Percentiles rank a stretch among this genome's conserved stretches.
Conservation (phyloP, 2,888 invertebrate species). For the Pediacus dermestoides region DNA sequence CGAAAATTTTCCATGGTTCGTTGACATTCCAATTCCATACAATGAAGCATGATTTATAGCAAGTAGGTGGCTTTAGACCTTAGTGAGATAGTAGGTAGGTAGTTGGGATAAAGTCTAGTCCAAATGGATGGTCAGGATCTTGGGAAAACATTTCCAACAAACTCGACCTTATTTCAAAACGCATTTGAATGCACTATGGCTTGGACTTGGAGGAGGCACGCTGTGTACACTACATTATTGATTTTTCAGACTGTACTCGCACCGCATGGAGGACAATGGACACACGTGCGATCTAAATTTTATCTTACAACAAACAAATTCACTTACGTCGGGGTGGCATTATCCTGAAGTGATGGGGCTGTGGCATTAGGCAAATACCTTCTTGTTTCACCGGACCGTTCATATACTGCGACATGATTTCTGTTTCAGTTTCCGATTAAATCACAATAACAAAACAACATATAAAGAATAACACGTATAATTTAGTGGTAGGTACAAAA, state of each 20-base stretch:
- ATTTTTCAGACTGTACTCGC: conserved; percentile 22
- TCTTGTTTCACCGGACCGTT: conserved; percentile 49
- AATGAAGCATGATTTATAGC: conserved; percentile 5
- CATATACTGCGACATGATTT: conserved; percentile 49
- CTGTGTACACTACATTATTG: conserved; percentile 19
- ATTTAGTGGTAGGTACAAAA: too few relatives aligned
- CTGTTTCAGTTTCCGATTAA: conserved; percentile 11
- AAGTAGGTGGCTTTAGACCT: conserved; percentile 4
- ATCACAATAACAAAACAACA: not conserved
- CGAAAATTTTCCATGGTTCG: conserved; percentile 2
- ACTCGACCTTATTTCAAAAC: conserved; percentile 11
- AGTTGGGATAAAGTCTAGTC: not conserved
- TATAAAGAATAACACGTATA: too few relatives aligned
- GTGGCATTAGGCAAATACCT: conserved; percentile 45
- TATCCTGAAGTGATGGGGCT: conserved; percentile 46
- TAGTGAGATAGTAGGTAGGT: too few relatives aligned
- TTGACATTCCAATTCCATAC: conserved; percentile 4
- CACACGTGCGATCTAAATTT: conserved; percentile 22
- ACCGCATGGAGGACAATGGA: conserved; percentile 19
- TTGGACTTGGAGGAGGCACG: conserved; percentile 10
- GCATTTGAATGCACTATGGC: conserved; percentile 13
- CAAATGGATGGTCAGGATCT: conserved; percentile 6
- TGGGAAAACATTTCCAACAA: too few relatives aligned
- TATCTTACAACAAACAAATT: conserved; percentile 14
- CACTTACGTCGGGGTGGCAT: conserved; percentile 40